Evolutionary conservation across 2,888 invertebrate genomes (phyloP), one percentile per base, ranked within the genome.

Genomic region (Callimorpha dominula): DNA sequence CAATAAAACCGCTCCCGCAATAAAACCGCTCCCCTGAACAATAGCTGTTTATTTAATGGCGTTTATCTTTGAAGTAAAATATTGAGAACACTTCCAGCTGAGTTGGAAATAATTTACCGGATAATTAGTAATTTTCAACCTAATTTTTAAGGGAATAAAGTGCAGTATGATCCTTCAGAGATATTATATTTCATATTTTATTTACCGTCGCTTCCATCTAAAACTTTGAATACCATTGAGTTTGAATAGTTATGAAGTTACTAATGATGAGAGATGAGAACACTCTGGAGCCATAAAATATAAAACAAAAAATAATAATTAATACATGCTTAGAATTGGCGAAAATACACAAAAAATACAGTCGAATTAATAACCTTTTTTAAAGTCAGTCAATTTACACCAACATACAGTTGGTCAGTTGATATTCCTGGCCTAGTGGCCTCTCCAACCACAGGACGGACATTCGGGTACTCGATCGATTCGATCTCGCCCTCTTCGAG

Each of bases 41-140:
- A 54, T 54, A 42, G 49, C 12, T 46, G 20, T 43, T 49, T 49
- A 54, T 42, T n/a, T 54, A 31, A 65, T 65, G 31, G 49, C 40
- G 52, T 67, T 54, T 67, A 67, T 67, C 54, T 67, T 57, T 20
- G 50, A 15, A 54, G n/a, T n/a, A 64, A 4, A 11, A 43, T 42
- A 64, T 60, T 60, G 31, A 20, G 31, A 60, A 31, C 20, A 12
- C 14, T 60, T 60, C 12, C 31, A 60, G 60, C 20, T 31, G 31
- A 60, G 60, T 31, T 14, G 20, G 54, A 67, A 67, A 20, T 54
- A 17, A 67, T 67, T 54, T 14, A 7, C 20, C 4, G 5, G 20
- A 4, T 31, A 14, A 31, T 60, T 14, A 31, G 14, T 14, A 1
- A 31, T 31, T 31, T 60, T 60, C 31, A 31, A 31, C 14, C 11